phyloP scores from a whole-genome alignment of 2,797 vertebrate species.

The Tinamus major region DNA sequence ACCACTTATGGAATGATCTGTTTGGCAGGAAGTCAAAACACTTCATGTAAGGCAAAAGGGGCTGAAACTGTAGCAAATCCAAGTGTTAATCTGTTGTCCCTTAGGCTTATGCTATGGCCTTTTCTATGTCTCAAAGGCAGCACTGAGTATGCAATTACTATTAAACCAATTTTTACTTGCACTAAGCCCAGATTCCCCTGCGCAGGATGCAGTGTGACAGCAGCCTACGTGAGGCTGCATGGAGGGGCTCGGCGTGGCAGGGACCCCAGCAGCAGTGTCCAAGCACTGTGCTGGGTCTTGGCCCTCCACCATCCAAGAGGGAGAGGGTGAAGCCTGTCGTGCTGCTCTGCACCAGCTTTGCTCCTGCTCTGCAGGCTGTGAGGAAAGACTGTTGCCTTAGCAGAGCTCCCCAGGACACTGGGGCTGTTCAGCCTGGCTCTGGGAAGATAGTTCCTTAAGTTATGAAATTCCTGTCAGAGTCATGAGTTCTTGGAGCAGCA shows the following conservation, averaged over 20 bases:
- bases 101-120: constrained; percentile 59
- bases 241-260: fast-evolving
- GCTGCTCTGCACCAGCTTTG: not conserved
- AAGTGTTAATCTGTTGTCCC: constrained; percentile 73
- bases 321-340: not conserved
- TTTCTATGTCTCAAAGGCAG: constrained; percentile 39
- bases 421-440: constrained; percentile 49
- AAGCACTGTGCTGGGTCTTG: not conserved
- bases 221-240: fast-evolving
- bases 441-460: constrained; percentile 60
- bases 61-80: constrained; percentile 70
- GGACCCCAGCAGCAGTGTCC: fast-evolving
- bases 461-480: constrained; percentile 55
- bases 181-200: not conserved
- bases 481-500: not conserved
- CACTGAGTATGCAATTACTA: constrained; percentile 72
- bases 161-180: constrained; percentile 74
- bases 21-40: constrained; percentile 52
- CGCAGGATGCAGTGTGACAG: not conserved
- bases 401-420: constrained; percentile 14
- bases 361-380: not conserved
- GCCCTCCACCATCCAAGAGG: fast-evolving
- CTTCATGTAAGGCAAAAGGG: constrained; percentile 73
- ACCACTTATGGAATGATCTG: constrained; percentile 18
- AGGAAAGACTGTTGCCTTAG: constrained; percentile 33